Conservation (phyloP, 1,140 invertebrate species). For the Drosophila baimaii region DNA sequence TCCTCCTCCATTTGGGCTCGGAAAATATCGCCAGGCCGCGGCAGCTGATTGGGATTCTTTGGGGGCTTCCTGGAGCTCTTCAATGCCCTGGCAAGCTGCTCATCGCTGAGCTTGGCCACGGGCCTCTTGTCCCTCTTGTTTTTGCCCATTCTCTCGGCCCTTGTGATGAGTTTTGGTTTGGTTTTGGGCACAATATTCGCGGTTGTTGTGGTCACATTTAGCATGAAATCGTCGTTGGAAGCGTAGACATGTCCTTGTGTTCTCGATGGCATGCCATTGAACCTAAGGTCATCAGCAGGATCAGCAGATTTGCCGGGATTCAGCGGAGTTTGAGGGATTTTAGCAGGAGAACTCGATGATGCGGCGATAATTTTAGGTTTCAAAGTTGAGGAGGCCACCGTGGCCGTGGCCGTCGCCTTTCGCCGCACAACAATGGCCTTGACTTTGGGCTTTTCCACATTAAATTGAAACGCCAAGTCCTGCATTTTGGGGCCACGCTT, state of each 20-base stretch:
- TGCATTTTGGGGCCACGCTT: conserved; percentile 39
- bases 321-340: not conserved
- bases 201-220: conserved; percentile 52
- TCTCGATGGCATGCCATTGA: not conserved
- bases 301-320: too few species aligned
- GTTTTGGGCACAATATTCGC: conserved; percentile 5
- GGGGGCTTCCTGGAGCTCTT: not conserved
- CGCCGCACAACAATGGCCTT: conserved; percentile 72
- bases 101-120: conserved; percentile 34
- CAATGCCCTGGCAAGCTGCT: conserved; percentile 35
- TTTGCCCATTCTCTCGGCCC: conserved; percentile 38
- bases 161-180: conserved; percentile 31
- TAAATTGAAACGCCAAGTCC: conserved; percentile 66
- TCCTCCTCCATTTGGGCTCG: conserved; percentile 60
- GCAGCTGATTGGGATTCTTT: conserved; percentile 68
- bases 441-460: conserved; percentile 64
- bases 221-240: conserved; percentile 44
- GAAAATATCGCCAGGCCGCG: conserved; percentile 61
- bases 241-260: not conserved
- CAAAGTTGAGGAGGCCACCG: not conserved
- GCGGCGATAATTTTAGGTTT: not conserved
- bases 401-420: conserved; percentile 7
- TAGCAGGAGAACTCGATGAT: not conserved
- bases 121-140: conserved; percentile 26
- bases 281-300: not conserved